Evolutionary conservation across 1,140 invertebrate species (phyloP).

Genomic region (Ceratosolen solmsi): DNA sequence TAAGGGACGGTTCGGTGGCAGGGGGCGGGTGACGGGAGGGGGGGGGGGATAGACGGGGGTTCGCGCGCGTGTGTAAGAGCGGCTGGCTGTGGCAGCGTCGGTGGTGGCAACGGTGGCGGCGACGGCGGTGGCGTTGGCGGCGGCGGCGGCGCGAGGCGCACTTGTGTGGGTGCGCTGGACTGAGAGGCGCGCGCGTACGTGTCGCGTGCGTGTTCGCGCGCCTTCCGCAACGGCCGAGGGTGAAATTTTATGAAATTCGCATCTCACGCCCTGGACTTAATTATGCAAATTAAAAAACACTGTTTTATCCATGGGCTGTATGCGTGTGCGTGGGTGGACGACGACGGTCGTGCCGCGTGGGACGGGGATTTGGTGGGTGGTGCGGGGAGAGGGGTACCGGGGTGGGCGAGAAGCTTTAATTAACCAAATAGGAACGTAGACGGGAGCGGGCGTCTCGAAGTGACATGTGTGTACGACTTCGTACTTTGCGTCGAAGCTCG

Average conservation of each 20-base stretch:
- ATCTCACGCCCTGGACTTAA: neutral
- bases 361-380: neutral
- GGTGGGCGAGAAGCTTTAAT: neutral
- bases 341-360: no score
- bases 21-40: no score
- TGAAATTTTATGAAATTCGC: neutral
- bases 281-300: slow-evolving; percentile 24
- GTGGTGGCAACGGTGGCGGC: no score
- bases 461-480: neutral
- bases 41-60: neutral
- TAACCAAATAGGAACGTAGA: neutral
- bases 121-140: no score
- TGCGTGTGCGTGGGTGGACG: no score
- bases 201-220: no score
- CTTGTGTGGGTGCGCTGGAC: no score
- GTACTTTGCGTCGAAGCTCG: neutral
- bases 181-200: no score
- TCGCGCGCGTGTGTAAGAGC: no score
- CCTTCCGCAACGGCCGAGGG: neutral
- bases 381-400: neutral
- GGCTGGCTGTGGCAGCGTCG: no score
- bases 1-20: neutral
- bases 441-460: neutral
- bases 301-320: no score
- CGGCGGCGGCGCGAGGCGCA: no score